These are phyloP conservation scores for Cyrtonyx montezumae DNA, from an alignment of 2,113 vertebrate species.

Conservation along the genomic window DNA sequence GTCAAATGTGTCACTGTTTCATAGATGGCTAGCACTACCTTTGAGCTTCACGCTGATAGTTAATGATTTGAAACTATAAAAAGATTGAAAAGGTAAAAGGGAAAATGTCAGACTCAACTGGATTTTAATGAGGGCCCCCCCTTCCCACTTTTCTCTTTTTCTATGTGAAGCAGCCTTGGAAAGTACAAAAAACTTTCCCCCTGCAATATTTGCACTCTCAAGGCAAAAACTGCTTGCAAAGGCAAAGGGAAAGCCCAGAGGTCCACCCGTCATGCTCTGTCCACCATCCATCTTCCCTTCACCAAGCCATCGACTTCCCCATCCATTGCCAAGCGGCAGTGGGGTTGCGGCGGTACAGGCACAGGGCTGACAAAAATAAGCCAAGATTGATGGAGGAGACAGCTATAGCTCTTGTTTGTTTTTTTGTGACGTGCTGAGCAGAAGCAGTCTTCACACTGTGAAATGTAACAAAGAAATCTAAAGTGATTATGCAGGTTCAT, in stretches of 20 bases:
- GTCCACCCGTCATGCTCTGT: background rate
- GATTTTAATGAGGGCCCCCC: conserved; percentile 81
- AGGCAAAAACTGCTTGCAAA: conserved; percentile 49
- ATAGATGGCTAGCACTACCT: conserved; percentile 80
- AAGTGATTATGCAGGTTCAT: conserved; percentile 82
- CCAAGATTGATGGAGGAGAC: conserved; percentile 77
- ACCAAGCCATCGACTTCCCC: background rate
- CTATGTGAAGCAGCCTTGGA: conserved; percentile 35
- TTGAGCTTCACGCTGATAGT: conserved; percentile 83
- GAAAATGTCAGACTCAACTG: conserved; percentile 79
- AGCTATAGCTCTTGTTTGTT: conserved; percentile 79
- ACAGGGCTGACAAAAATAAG: conserved; percentile 76
- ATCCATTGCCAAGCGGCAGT: background rate
- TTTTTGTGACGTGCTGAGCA: conserved; percentile 80
- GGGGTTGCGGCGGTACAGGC: conserved; percentile 1
- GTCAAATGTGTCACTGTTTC: conserved; percentile 84
- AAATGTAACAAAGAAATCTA: conserved; percentile 84
- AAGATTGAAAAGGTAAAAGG: conserved; percentile 84
- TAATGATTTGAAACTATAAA: conserved; percentile 86
- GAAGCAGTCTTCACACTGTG: conserved; percentile 85
- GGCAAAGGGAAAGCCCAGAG: conserved; percentile 40
- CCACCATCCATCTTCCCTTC: conserved; percentile 19
- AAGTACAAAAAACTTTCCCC: conserved; percentile 57
- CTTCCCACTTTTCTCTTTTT: conserved; percentile 25
- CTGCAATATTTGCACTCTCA: conserved; percentile 5